phyloP scores from a whole-genome alignment of 2,888 invertebrate species.

The Portevinia maculata region DNA sequence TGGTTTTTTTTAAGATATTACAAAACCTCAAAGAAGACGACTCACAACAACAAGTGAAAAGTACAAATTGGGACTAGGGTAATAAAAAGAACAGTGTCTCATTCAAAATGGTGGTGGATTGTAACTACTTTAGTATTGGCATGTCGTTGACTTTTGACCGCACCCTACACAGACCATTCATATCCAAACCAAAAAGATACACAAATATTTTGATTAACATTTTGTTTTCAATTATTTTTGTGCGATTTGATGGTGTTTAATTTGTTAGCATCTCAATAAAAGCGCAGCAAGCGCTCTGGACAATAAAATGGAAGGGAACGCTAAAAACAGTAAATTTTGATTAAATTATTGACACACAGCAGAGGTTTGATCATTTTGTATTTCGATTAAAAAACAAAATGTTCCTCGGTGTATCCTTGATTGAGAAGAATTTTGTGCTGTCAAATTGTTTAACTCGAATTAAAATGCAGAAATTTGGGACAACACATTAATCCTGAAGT shows the following conservation, averaged over 20 bases:
- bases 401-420: too few relatives aligned
- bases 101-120: conserved; percentile 24
- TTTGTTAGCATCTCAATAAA: conserved; percentile 37
- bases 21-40: conserved; percentile 17
- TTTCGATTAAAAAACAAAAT: too few relatives aligned
- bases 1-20: conserved; percentile 39
- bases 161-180: conserved; percentile 39
- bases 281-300: neutral
- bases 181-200: neutral
- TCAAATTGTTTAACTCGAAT: too few relatives aligned
- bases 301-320: neutral
- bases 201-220: conserved; percentile 1
- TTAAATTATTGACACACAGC: too few relatives aligned
- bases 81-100: conserved; percentile 68
- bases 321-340: too few relatives aligned
- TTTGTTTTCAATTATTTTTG: conserved; percentile 7
- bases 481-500: too few relatives aligned
- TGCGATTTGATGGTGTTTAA: conserved; percentile 38
- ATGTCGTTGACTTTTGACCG: conserved; percentile 54
- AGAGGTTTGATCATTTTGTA: too few relatives aligned
- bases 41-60: conserved; percentile 53
- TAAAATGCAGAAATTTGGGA: too few relatives aligned
- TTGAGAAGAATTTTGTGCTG: too few relatives aligned
- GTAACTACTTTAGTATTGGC: conserved; percentile 15
- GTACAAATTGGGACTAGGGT: conserved; percentile 68